Base-by-base conservation (phyloP, 2,113 vertebrate genomes). In the Psephotus haematonotus region DNA sequence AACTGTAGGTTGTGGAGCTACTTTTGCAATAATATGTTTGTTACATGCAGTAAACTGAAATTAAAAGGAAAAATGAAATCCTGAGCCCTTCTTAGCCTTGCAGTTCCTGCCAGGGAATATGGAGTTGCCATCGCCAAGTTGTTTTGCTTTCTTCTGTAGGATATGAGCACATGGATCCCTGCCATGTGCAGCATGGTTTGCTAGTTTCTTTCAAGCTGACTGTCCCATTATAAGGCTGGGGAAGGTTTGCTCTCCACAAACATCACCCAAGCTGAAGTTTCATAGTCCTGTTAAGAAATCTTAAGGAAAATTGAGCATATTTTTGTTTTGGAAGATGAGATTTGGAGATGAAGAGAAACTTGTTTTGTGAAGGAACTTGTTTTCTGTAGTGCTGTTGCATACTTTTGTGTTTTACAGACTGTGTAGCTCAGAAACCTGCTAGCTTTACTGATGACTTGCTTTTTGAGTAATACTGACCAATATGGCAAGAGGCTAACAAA, bases 381-480 rank as follows among this genome's bases (percentile, higher is more conserved):
- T 88, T 93, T 50, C 37, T 65, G 31, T 62, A 33, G 41, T 29
- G 28, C 23, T 67, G 11, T 57, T 69, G 64, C 33, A 8, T 46
- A 22, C 24, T 23, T 14, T 91, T 41, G 2, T 33, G 43, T 77
- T 88, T 88, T 46, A 44, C 33, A 88, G 64, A 4, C 49, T 41
- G 22, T 4, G 19, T 67, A 68, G 37, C 41, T 62, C 70, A 68
- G 53, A 72, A 75, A 72, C 11, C n/a, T 46, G 13, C 25, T 91
- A 62, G 25, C 47, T 93, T 92, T 89, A 24, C 70, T 64, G 64
- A 33, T 31, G 6, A 17, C 35, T 79, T 72, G 69, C 35, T 95
- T 91, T 91, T 92, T 82, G 39, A 72, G 44, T 64, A 71, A 71
- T 43, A 33, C 78, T 90, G 35, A 84, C 64, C 84, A 35, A 14